phyloP scores from a whole-genome alignment of 2,797 vertebrate genomes.

The Threskiornis aethiopicus region DNA sequence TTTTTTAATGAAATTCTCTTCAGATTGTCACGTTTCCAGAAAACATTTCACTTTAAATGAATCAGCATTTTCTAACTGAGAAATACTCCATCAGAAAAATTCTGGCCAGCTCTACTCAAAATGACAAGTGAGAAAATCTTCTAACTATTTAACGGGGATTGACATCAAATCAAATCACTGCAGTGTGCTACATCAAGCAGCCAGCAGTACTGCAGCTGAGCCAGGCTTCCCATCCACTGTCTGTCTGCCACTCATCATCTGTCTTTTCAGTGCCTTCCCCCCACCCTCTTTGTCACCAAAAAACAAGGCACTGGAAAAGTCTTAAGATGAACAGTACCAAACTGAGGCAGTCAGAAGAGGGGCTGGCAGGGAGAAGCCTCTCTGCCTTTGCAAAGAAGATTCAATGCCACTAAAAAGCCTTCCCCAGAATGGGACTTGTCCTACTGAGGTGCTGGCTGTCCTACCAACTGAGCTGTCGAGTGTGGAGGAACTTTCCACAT shows the following conservation, averaged over 20 bases:
- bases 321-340: neutral
- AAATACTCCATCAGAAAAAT: neutral
- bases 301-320: neutral
- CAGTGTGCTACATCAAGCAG: neutral
- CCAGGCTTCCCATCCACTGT: neutral
- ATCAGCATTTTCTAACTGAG: neutral
- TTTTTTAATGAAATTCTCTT: neutral
- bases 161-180: neutral
- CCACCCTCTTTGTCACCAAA: neutral
- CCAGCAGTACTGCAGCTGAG: neutral
- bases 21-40: neutral
- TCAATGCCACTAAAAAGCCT: neutral
- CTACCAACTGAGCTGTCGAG: neutral
- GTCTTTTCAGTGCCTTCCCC: neutral
- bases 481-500: fast-evolving
- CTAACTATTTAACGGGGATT: neutral
- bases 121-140: neutral
- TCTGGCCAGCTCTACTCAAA: neutral
- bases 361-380: neutral
- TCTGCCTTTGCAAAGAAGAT: neutral
- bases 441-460: neutral
- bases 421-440: neutral
- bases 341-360: fast-evolving
- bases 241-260: neutral
- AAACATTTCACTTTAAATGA: neutral